Conservation (phyloP, 2,888 invertebrate genomes). For the Chymomyza caudatula region DNA sequence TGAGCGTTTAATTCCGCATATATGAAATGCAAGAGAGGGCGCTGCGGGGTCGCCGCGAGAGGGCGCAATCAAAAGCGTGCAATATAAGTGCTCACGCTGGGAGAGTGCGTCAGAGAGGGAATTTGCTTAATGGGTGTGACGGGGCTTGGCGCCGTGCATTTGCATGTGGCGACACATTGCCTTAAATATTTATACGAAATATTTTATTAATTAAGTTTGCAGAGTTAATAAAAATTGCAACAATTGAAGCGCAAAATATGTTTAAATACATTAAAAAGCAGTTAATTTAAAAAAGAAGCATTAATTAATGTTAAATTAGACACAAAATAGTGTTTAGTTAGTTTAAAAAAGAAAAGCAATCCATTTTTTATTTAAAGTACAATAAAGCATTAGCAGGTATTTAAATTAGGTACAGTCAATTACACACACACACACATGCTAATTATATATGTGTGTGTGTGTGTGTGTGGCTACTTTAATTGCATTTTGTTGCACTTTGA, state of each 20-base stretch:
- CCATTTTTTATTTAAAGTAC: not conserved
- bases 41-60: not conserved
- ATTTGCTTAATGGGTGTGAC: conserved; percentile 41
- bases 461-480: not conserved
- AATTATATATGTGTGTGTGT: not conserved
- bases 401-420: not conserved
- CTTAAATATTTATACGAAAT: conserved; percentile 32
- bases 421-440: not conserved
- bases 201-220: conserved; percentile 59
- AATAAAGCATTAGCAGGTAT: not conserved
- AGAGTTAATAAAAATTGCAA: not conserved
- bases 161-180: not conserved
- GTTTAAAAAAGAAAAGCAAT: too few species aligned
- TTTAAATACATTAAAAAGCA: not conserved
- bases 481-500: not conserved
- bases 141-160: conserved; percentile 60
- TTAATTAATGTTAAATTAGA: not conserved
- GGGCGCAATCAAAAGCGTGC: not conserved
- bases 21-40: conserved; percentile 44
- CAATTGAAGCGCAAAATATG: not conserved
- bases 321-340: not conserved
- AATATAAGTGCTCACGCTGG: not conserved
- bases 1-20: conserved; percentile 74
- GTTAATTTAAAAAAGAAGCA: not conserved
- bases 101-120: conserved; percentile 27